Evolutionary conservation across 2,797 vertebrate genomes (phyloP).

Genomic region (Oophaga sylvatica): DNA sequence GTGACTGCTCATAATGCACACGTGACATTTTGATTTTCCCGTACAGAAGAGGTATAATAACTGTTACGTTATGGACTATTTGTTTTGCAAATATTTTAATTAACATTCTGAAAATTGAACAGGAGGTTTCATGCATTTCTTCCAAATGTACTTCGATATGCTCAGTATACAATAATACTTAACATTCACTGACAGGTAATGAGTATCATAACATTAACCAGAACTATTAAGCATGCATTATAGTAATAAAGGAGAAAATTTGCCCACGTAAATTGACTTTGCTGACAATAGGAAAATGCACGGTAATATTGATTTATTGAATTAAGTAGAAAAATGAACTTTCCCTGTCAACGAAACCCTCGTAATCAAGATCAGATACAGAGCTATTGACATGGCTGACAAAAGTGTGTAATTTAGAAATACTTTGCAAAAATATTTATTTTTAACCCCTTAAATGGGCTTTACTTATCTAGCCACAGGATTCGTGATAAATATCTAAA

Average conservation of each 20-base stretch:
- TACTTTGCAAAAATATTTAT: neutral
- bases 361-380: conserved; percentile 26
- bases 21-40: conserved; percentile 33
- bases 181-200: conserved; percentile 53
- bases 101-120: conserved; percentile 47
- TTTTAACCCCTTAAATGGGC: neutral
- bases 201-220: conserved; percentile 53
- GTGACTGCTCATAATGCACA: conserved; percentile 4
- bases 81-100: conserved; percentile 59
- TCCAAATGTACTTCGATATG: conserved; percentile 21
- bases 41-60: conserved; percentile 41
- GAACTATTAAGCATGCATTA: conserved; percentile 49
- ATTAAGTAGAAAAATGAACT: conserved; percentile 22
- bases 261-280: conserved; percentile 48
- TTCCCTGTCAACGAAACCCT: conserved; percentile 32
- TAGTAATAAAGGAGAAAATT: conserved; percentile 50
- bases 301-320: conserved; percentile 35
- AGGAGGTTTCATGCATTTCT: conserved; percentile 29
- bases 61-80: conserved; percentile 53
- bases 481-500: no score
- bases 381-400: conserved; percentile 4
- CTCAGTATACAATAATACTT: conserved; percentile 43
- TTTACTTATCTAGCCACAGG: neutral
- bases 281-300: conserved; percentile 31
- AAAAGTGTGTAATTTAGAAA: neutral